Evolutionary conservation across 1,140 invertebrate species (phyloP).

Genomic region (Drusus annulatus): DNA sequence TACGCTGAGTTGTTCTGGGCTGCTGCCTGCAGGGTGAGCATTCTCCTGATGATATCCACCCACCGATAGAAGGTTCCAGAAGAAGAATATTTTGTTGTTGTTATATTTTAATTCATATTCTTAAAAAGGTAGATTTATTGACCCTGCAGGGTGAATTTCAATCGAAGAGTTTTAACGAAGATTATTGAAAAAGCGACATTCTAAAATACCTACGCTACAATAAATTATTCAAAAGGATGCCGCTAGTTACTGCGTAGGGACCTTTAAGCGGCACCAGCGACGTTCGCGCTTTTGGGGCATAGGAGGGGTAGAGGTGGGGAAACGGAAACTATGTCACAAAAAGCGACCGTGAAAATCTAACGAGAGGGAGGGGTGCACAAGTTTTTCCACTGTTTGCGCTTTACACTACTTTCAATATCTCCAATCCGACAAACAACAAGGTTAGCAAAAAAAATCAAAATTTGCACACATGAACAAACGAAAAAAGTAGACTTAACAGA

Average conservation of each 20-base stretch:
- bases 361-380: slow-evolving; percentile 33
- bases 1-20: too few species aligned
- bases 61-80: too few species aligned
- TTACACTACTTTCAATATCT: not conserved
- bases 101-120: too few species aligned
- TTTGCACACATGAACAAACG: slow-evolving; percentile 16
- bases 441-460: too few species aligned
- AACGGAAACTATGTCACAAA: slow-evolving; percentile 38
- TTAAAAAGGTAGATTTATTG: too few species aligned
- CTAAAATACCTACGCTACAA: too few species aligned
- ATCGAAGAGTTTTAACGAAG: not conserved
- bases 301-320: not conserved
- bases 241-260: not conserved
- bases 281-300: not conserved
- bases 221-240: too few species aligned
- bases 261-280: not conserved
- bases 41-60: too few species aligned
- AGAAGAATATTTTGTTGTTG: too few species aligned
- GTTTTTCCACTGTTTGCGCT: slow-evolving; percentile 26
- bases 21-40: too few species aligned
- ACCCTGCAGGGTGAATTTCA: too few species aligned
- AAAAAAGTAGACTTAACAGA: not conserved
- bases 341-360: slow-evolving; percentile 39
- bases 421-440: not conserved
- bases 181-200: not conserved